Conservation (phyloP, 2,888 invertebrate genomes). For the Leucophora obtusa region DNA sequence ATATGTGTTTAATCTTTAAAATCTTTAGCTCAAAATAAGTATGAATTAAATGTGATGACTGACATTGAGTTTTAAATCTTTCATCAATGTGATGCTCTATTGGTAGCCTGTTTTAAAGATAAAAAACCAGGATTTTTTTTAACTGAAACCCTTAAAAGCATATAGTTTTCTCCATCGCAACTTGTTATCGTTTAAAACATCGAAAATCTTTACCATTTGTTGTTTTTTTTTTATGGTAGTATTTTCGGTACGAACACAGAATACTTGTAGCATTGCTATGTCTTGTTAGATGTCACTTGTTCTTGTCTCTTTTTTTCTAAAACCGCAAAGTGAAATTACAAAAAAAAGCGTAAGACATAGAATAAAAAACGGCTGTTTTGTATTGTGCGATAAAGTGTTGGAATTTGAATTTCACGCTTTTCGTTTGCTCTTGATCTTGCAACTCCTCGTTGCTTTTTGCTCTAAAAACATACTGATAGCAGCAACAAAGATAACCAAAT, state of each 20-base stretch:
- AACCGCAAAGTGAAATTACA: constrained; percentile 38
- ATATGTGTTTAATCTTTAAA: too few species aligned
- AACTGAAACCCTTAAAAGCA: too few species aligned
- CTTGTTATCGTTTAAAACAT: constrained; percentile 16
- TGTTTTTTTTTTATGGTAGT: constrained; percentile 15
- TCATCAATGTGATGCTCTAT: not conserved
- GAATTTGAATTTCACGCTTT: constrained; percentile 62
- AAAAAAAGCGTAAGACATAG: not conserved
- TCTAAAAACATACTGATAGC: constrained; percentile 24
- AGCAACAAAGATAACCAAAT: constrained; percentile 42
- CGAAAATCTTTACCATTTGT: constrained; percentile 27
- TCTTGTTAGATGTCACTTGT: constrained; percentile 67
- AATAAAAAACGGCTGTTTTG: constrained; percentile 14
- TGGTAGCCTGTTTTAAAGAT: too few species aligned
- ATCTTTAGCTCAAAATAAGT: not conserved
- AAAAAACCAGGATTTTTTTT: too few species aligned
- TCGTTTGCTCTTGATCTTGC: constrained; percentile 57
- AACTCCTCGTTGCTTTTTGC: constrained; percentile 23
- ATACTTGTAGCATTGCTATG: constrained; percentile 57
- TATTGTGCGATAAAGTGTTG: constrained; percentile 36
- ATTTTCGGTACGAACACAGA: constrained; percentile 42
- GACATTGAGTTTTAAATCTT: not conserved
- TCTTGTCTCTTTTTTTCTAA: constrained; percentile 40
- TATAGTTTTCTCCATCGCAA: not conserved
- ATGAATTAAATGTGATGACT: not conserved